Conservation (phyloP, 2,888 invertebrate species). For the Orthosia incerta region DNA sequence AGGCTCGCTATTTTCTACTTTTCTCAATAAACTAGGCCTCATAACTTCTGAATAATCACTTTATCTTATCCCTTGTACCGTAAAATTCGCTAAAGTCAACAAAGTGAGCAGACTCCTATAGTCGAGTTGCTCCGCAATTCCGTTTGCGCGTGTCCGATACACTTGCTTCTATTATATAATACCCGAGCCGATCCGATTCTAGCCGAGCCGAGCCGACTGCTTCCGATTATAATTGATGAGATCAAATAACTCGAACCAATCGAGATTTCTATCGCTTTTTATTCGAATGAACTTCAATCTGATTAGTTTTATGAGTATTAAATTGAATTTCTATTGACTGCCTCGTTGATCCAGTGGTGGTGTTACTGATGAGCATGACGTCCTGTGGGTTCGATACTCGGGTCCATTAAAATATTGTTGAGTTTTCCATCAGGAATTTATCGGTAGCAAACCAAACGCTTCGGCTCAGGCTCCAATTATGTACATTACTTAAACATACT, state of each 20-base stretch:
- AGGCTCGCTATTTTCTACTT: too few relatives aligned
- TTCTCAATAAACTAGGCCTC: too few relatives aligned
- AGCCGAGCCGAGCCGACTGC: background rate
- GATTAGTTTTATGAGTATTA: background rate
- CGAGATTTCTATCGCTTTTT: constrained; percentile 5
- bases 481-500: too few relatives aligned
- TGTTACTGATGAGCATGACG: too few relatives aligned
- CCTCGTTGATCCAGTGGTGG: too few relatives aligned
- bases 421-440: too few relatives aligned
- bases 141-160: constrained; percentile 35
- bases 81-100: constrained; percentile 55
- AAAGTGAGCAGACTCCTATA: constrained; percentile 36
- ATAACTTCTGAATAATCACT: too few relatives aligned
- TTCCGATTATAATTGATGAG: constrained; percentile 46
- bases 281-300: constrained; percentile 2
- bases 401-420: too few relatives aligned
- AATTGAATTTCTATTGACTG: too few relatives aligned
- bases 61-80: constrained; percentile 13
- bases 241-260: constrained; percentile 39
- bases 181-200: constrained; percentile 2
- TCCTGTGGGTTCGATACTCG: too few relatives aligned
- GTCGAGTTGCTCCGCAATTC: constrained; percentile 35
- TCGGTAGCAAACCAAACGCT: too few relatives aligned
- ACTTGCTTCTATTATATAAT: constrained; percentile 40
- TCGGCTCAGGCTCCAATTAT: too few relatives aligned